Evolutionary conservation across 1,140 invertebrate genomes (phyloP).

Genomic region (Drosophila sulfurigaster): DNA sequence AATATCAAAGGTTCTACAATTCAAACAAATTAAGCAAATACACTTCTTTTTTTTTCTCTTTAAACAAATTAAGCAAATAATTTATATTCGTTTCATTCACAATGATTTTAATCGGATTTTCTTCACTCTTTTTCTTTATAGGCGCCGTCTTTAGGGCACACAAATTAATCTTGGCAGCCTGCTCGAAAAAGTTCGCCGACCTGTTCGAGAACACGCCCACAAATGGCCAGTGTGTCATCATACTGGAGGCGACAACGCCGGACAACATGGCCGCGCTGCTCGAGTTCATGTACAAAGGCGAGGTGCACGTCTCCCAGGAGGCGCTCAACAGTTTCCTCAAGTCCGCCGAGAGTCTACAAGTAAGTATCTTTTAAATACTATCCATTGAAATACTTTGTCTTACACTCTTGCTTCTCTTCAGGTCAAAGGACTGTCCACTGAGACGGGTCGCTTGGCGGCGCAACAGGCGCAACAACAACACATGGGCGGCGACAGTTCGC

Average conservation of each 20-base stretch:
- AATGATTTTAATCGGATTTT: too few relatives aligned
- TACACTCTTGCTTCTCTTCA: conserved; percentile 61
- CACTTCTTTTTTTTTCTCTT: too few relatives aligned
- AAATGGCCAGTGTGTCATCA: conserved; percentile 92
- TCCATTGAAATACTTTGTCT: too few relatives aligned
- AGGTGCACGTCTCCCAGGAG: conserved; percentile 95
- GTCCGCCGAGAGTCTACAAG: conserved; percentile 95
- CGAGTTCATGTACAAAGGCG: conserved; percentile 97
- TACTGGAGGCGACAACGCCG: conserved; percentile 94
- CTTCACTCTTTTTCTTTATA: conserved; percentile 85
- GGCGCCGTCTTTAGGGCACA: conserved; percentile 96
- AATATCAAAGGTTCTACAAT: too few relatives aligned
- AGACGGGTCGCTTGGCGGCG: conserved; percentile 90
- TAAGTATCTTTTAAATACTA: conserved; percentile 73
- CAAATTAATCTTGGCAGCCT: conserved; percentile 95
- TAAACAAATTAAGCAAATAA: too few relatives aligned
- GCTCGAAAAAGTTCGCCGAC: conserved; percentile 97
- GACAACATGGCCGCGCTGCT: conserved; percentile 95
- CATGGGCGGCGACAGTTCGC: conserved; percentile 77
- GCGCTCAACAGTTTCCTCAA: conserved; percentile 95
- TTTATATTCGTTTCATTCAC: too few relatives aligned
- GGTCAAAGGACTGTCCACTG: conserved; percentile 92
- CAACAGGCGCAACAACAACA: conserved; percentile 87
- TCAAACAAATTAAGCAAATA: too few relatives aligned
- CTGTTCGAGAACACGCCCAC: conserved; percentile 95